These are phyloP conservation scores for Macropodus opercularis DNA, from an alignment of 2,797 vertebrate genomes.

Conservation along the genomic window DNA sequence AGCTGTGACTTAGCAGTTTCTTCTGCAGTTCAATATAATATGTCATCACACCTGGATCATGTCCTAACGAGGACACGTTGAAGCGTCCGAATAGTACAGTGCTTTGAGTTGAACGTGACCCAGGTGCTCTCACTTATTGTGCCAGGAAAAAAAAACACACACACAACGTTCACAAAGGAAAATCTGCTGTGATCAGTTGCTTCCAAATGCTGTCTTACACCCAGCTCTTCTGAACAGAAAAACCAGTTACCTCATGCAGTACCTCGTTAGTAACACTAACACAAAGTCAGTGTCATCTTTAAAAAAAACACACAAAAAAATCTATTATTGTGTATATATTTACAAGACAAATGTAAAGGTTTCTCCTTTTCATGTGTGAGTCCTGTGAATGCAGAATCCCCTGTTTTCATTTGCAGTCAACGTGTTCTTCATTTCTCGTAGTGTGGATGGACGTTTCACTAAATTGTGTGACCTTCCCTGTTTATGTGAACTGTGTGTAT, in stretches of 20 bases:
- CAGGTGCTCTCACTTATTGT: constrained; percentile 75
- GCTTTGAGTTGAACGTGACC: constrained; percentile 48
- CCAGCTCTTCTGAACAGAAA: constrained; percentile 86
- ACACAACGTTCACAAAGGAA: constrained; percentile 25
- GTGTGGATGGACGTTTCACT: constrained; percentile 58
- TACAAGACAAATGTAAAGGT: constrained; percentile 78
- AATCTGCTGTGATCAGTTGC: constrained; percentile 64
- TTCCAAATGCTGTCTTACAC: constrained; percentile 87
- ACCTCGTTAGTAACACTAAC: constrained; percentile 76
- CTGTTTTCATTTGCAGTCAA: constrained; percentile 60
- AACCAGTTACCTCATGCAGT: constrained; percentile 92
- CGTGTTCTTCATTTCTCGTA: constrained; percentile 67
- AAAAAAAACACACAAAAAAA: constrained; percentile 45
- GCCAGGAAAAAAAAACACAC: constrained; percentile 53
- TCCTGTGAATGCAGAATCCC: constrained; percentile 73
- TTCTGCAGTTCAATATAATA: constrained; percentile 52
- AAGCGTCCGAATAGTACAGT: constrained; percentile 2
- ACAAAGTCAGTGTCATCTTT: constrained; percentile 73
- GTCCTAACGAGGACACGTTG: constrained; percentile 35
- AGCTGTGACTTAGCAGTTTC: constrained; percentile 64
- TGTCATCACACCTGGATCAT: constrained; percentile 65
- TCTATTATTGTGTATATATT: constrained; percentile 73
- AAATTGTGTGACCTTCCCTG: constrained; percentile 69
- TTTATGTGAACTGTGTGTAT: constrained; percentile 69
- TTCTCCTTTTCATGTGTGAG: constrained; percentile 77